Percentiles rank a stretch among this genome's conserved stretches.
These are phyloP conservation scores for Polia nebulosa DNA, from an alignment of 2,888 invertebrate species.

Conservation along the genomic window DNA sequence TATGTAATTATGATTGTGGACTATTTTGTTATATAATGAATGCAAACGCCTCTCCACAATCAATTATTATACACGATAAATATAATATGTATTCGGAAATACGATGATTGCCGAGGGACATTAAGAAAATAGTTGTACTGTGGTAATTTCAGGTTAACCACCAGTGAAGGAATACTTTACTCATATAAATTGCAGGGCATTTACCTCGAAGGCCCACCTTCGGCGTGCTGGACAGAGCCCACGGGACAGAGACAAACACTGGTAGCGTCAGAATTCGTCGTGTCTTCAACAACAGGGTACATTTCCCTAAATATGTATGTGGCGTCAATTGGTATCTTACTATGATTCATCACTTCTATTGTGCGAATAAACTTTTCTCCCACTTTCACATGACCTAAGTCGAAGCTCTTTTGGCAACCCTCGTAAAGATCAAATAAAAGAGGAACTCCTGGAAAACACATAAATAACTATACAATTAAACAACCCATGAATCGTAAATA, in stretches of 20 bases:
- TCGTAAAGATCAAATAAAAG: conserved; percentile 86
- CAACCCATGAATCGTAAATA: background rate
- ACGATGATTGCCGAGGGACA: no score
- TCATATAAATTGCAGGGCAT: background rate
- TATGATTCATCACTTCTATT: conserved; percentile 91
- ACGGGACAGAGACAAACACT: conserved; percentile 82
- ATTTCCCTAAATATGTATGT: conserved; percentile 88
- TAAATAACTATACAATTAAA: background rate
- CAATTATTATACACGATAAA: no score
- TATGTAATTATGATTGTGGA: no score
- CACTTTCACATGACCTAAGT: conserved; percentile 86
- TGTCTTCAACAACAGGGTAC: conserved; percentile 81
- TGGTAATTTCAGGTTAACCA: no score
- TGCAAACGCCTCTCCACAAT: no score
- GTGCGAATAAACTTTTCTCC: conserved; percentile 88
- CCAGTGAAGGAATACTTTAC: no score
- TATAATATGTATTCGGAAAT: no score
- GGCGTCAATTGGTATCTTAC: conserved; percentile 89
- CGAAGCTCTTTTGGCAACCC: conserved; percentile 87
- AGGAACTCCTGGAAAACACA: conserved; percentile 79
- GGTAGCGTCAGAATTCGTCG: conserved; percentile 79
- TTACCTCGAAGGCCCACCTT: conserved; percentile 79
- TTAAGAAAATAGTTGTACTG: no score
- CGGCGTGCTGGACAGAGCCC: conserved; percentile 57
- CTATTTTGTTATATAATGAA: no score